Percentiles rank a stretch among this genome's conserved stretches.
phyloP scores from a whole-genome alignment of 2,113 vertebrate species.

The Eubucco bourcierii region DNA sequence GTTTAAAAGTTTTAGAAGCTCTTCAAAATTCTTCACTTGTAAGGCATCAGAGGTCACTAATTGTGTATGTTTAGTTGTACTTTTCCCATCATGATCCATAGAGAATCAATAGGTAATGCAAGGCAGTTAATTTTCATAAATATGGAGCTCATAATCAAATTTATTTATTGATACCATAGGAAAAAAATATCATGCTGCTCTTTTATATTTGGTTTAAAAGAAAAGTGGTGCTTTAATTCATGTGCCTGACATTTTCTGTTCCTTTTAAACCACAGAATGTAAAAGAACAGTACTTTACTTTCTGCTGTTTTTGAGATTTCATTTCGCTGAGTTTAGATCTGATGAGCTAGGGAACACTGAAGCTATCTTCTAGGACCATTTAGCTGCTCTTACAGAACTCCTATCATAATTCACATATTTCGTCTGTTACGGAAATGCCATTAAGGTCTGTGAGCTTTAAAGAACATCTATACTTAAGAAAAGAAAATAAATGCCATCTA shows the following conservation, averaged over 20 bases:
- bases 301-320: background rate
- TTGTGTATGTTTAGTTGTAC: background rate
- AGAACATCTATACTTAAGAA: slow-evolving; percentile 11
- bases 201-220: background rate
- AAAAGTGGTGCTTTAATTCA: background rate
- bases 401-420: background rate
- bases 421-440: background rate
- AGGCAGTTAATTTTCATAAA: background rate
- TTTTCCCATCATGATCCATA: background rate
- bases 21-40: background rate
- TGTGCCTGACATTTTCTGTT: background rate
- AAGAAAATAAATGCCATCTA: background rate
- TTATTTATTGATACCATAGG: background rate
- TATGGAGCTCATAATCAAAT: background rate
- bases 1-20: background rate
- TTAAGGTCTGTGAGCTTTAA: slow-evolving; percentile 3
- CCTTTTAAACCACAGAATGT: background rate
- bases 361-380: slow-evolving; percentile 6
- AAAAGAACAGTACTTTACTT: background rate
- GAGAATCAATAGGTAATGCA: background rate
- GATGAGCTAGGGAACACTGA: slow-evolving; percentile 1
- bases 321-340: background rate
- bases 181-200: background rate
- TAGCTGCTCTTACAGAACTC: background rate
- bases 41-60: background rate